Percentiles rank a stretch among this genome's conserved stretches.
Evolutionary conservation across 1,140 invertebrate species (phyloP).

Genomic region (Paralvinella palmiformis): DNA sequence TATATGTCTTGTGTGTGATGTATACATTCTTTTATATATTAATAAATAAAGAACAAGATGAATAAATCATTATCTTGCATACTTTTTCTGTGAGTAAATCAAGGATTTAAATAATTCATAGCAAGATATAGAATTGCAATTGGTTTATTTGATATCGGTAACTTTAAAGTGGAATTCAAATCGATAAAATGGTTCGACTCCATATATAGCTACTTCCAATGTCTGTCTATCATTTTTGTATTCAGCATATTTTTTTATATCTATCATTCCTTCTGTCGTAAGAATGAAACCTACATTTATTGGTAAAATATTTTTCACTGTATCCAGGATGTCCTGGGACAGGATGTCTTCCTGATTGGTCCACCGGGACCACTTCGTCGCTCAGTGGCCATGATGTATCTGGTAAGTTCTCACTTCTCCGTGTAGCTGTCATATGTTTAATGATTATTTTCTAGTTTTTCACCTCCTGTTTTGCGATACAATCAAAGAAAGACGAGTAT

Average conservation of each 20-base stretch:
- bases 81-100: no score
- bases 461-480: no score
- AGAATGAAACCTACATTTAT: not conserved
- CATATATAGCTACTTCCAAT: no score
- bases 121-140: not conserved
- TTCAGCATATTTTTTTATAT: not conserved
- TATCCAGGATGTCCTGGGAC: constrained; percentile 66
- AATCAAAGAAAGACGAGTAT: no score
- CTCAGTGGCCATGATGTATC: constrained; percentile 74
- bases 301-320: constrained; percentile 32
- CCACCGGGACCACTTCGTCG: constrained; percentile 74
- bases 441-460: not conserved
- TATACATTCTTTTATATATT: no score
- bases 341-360: constrained; percentile 93
- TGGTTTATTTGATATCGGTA: not conserved
- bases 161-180: not conserved
- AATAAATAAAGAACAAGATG: no score
- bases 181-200: no score
- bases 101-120: no score
- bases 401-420: constrained; percentile 33
- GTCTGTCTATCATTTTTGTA: not conserved
- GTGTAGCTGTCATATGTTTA: not conserved
- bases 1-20: no score
- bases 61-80: no score
- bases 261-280: constrained; percentile 14